Percentiles rank a stretch among this genome's conserved stretches.
Conservation (phyloP, 2,888 invertebrate species). For the Eilema sororculum region DNA sequence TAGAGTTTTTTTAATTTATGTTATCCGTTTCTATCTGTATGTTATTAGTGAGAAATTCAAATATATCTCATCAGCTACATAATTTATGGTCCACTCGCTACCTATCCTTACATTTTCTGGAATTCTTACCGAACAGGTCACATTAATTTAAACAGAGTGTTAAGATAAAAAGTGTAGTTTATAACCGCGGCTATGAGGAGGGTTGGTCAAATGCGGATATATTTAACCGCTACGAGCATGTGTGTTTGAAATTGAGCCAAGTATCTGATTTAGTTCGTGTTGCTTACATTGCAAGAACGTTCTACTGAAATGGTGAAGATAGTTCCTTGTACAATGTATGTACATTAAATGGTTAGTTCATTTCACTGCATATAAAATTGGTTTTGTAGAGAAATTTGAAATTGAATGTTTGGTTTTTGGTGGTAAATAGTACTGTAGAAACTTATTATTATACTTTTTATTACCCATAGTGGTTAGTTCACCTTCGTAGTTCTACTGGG, state of each 20-base stretch:
- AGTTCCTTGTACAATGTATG: neutral
- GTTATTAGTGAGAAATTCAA: constrained; percentile 2
- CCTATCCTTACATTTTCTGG: constrained; percentile 4
- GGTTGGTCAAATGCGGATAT: constrained; percentile 19
- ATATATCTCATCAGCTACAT: constrained; percentile 1
- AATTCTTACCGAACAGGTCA: neutral
- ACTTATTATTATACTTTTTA: too few relatives aligned
- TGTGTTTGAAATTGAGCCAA: constrained; percentile 24
- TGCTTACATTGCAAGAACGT: constrained; percentile 17
- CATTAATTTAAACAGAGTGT: neutral
- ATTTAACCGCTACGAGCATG: constrained; percentile 17
- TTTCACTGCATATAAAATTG: neutral
- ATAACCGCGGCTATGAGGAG: neutral
- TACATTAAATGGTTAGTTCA: neutral
- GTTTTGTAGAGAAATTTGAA: neutral
- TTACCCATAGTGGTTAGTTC: too few relatives aligned
- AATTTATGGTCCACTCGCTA: neutral
- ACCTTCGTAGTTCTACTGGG: too few relatives aligned
- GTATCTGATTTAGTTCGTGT: constrained; percentile 12
- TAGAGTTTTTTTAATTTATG: neutral
- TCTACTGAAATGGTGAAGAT: constrained; percentile 4
- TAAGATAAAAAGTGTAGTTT: constrained; percentile 6
- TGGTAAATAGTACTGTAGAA: too few relatives aligned
- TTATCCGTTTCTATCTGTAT: constrained; percentile 4
- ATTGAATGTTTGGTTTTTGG: too few relatives aligned